Evolutionary conservation across 2,797 vertebrate species (phyloP).

Genomic region (Sphenopsis melanotis): DNA sequence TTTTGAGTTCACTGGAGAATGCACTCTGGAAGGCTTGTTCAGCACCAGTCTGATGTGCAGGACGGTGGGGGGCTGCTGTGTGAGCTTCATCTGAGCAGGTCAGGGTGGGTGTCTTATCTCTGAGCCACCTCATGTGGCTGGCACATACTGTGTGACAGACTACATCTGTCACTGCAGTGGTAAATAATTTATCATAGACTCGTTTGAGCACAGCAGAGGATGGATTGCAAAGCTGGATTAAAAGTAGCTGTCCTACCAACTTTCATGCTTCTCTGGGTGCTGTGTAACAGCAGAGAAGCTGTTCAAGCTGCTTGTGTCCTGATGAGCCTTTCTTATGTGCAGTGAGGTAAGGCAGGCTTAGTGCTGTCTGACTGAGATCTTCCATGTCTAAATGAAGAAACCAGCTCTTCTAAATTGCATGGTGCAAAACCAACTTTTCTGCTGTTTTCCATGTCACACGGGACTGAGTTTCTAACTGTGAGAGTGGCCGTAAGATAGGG

Average conservation of each 20-base stretch:
- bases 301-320: not conserved
- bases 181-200: not conserved
- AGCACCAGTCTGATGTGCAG: not conserved
- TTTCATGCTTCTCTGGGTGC: not conserved
- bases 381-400: not conserved
- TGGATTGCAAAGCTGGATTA: not conserved
- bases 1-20: not conserved
- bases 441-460: not conserved
- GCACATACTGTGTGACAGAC: not conserved
- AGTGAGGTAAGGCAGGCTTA: not conserved
- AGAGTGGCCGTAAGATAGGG: not conserved
- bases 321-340: not conserved
- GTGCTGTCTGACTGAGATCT: not conserved
- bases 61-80: not conserved
- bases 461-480: not conserved
- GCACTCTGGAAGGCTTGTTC: not conserved
- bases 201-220: not conserved
- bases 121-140: not conserved
- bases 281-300: not conserved
- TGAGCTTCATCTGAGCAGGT: not conserved
- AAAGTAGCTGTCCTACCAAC: not conserved
- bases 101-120: not conserved
- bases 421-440: not conserved
- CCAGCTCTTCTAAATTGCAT: not conserved
- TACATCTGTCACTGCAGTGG: not conserved